Evolutionary conservation across 2,113 vertebrate species (phyloP).

Genomic region (Dasyurus viverrinus): DNA sequence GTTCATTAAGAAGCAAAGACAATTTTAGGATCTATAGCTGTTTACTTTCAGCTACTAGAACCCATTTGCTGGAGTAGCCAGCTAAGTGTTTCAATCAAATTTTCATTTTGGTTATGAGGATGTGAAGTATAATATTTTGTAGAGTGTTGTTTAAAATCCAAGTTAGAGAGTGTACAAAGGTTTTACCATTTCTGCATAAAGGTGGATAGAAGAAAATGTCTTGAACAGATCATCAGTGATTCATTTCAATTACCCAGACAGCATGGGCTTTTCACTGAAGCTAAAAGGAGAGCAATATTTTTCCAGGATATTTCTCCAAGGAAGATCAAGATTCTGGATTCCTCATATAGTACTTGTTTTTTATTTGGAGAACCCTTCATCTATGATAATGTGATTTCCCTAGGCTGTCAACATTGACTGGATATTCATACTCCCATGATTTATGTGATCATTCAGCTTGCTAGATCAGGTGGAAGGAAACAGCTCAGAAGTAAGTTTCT

Average conservation of each 20-base stretch:
- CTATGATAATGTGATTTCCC: background rate
- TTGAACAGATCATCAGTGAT: background rate
- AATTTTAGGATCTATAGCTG: background rate
- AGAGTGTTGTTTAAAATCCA: background rate
- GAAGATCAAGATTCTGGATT: constrained; percentile 7
- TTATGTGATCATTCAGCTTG: constrained; percentile 1
- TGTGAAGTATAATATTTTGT: background rate
- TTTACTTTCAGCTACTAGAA: background rate
- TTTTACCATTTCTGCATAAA: background rate
- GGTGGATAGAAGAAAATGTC: background rate
- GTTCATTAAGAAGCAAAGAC: background rate
- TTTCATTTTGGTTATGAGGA: background rate
- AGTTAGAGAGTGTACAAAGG: background rate
- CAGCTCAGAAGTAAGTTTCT: background rate
- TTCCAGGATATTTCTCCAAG: constrained; percentile 1
- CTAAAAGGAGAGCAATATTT: background rate
- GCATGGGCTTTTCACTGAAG: background rate
- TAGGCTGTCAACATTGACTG: background rate
- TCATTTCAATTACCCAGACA: background rate
- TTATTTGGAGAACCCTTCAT: constrained; percentile 49
- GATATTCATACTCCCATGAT: background rate
- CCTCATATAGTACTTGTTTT: background rate
- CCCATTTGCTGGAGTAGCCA: background rate
- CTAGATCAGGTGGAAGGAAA: background rate
- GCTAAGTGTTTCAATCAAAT: background rate